Evolutionary conservation across 2,113 vertebrate species (phyloP).

Genomic region (Phrynosoma blainvillii): DNA sequence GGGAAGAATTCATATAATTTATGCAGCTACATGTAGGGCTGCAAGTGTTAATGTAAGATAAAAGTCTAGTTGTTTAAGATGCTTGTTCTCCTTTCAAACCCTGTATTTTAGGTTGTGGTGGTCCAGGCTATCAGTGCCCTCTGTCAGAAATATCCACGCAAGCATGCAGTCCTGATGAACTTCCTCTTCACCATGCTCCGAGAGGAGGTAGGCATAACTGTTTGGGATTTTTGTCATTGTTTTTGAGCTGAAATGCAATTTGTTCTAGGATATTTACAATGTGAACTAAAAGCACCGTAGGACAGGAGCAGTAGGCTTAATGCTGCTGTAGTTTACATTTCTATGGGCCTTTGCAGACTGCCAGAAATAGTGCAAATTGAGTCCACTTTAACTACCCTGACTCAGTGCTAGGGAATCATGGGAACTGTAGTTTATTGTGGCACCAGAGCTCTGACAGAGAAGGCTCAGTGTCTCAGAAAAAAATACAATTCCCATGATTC

Average conservation of each 20-base stretch:
- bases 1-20: background rate
- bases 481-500: too few relatives aligned
- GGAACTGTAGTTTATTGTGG: too few relatives aligned
- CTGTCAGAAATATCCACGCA: slow-evolving; percentile 86
- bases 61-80: background rate
- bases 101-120: slow-evolving; percentile 77
- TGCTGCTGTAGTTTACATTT: background rate
- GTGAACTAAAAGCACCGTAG: background rate
- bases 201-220: slow-evolving; percentile 75
- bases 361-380: background rate
- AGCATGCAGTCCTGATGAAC: slow-evolving; percentile 83
- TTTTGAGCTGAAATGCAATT: background rate
- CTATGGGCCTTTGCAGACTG: background rate
- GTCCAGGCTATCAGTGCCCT: slow-evolving; percentile 84
- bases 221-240: background rate
- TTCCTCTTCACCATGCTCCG: slow-evolving; percentile 86
- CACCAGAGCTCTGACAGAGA: too few relatives aligned
- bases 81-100: background rate
- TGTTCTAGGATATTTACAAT: background rate
- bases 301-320: background rate
- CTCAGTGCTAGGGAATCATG: too few relatives aligned
- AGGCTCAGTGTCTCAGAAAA: too few relatives aligned
- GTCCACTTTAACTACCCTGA: too few relatives aligned
- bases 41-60: background rate
- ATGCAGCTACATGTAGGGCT: background rate